Base-by-base conservation (phyloP, 2,888 invertebrate genomes). In the Drosophila quinaria region DNA sequence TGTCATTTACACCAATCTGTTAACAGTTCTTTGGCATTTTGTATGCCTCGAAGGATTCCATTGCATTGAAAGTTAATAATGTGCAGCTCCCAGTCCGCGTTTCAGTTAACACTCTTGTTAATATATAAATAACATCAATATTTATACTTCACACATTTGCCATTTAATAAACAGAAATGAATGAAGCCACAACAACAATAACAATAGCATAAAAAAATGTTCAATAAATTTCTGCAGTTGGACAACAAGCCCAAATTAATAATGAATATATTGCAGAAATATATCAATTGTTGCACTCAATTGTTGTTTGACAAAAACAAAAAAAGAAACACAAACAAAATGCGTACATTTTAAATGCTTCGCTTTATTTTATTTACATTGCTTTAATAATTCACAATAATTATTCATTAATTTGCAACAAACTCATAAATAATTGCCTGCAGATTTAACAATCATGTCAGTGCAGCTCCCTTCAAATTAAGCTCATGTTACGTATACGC, bases 51-150 rank as follows among this genome's bases (percentile, higher is more conserved):
- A 17, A 17, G 58, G 55, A 39, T 44, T 60, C 64, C 44, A 52
- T 75, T 61, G 33, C 63, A 66, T 47, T 58, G 46, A 19, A 68
- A 56, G 68, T 72, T 56, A 81, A 81, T 76, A 73, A 55, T 62
- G 56, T 35, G 33, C 55, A 54, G 42, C 47, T 67, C 19, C 51
- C 39, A 52, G 64, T 64, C 31, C 37, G 8, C 37, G n/a, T 55
- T 47, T 46, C 58, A 61, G 52, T 70, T 62, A 42, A 65, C 37
- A 37, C 41, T 64, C 67, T 67, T 70, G 73, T 85, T 79, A 71
- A 80, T 80, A 77, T 69, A 69, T 74, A 83, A 86, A 74, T 63
- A 70, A 22, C 63, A 65, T 70, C 52, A 74, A 86, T 80, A 83
- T 81, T 85, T 74, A 58, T 68, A 49, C 49, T 70, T 72, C 77